Conservation (phyloP, 1,140 invertebrate genomes). For the Platyscapa corneri region DNA sequence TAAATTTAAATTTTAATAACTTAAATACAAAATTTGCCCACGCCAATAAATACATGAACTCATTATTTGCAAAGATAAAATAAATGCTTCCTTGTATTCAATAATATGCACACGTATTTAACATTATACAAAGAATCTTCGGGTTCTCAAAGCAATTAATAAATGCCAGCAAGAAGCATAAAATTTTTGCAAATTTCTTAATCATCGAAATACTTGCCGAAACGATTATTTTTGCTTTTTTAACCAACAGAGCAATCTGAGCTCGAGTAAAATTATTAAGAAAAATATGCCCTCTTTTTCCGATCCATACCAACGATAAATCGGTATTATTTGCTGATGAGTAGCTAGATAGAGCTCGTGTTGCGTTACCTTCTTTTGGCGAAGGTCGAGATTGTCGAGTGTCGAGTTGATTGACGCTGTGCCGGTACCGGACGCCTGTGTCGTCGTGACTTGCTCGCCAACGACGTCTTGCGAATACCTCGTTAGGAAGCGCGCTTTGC, state of each 20-base stretch:
- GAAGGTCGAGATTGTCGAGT: constrained; percentile 77
- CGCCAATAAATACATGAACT: too few species aligned
- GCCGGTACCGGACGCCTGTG: too few species aligned
- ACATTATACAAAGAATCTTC: not conserved
- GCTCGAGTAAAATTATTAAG: not conserved
- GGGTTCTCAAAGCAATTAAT: not conserved
- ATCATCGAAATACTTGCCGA: not conserved
- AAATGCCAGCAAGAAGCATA: not conserved
- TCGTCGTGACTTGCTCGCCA: not conserved
- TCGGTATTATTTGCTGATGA: not conserved
- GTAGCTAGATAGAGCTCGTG: not conserved
- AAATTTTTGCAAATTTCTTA: not conserved
- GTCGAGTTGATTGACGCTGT: not conserved
- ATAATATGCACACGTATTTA: too few species aligned
- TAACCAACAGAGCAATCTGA: too few species aligned
- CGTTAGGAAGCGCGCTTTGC: constrained; percentile 81
- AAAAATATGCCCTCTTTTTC: not conserved
- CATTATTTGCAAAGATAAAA: too few species aligned
- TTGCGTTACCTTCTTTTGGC: constrained; percentile 79
- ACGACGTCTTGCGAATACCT: constrained; percentile 70
- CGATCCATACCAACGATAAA: too few species aligned
- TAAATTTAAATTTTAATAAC: too few species aligned
- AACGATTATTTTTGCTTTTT: not conserved
- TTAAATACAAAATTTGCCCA: too few species aligned
- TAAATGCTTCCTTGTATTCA: too few species aligned